Conservation (phyloP, 2,888 invertebrate genomes). For the Sarcophaga variegata region DNA sequence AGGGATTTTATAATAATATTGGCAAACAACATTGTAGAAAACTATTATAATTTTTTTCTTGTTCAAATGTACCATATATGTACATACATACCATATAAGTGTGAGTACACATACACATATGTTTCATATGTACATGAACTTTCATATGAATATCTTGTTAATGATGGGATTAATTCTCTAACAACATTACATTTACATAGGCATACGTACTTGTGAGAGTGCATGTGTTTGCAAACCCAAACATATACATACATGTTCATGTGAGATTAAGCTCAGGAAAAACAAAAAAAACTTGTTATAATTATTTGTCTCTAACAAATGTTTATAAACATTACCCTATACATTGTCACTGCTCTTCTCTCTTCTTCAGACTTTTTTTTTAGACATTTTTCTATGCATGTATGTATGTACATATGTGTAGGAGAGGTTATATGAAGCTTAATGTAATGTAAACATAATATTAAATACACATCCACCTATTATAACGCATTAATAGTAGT, state of each 20-base stretch:
- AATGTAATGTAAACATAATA: conserved; percentile 77
- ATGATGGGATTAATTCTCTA: conserved; percentile 18
- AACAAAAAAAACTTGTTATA: neutral
- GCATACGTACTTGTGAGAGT: neutral
- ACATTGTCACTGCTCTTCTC: no score
- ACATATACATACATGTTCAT: neutral
- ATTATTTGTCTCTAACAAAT: neutral
- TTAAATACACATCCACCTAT: conserved; percentile 36
- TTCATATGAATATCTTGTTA: conserved; percentile 2
- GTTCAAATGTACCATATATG: neutral
- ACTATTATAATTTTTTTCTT: conserved; percentile 37
- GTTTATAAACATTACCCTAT: no score
- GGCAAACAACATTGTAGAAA: conserved; percentile 74
- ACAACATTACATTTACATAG: neutral
- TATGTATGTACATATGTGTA: neutral
- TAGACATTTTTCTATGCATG: neutral
- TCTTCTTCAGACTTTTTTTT: neutral
- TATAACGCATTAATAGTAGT: conserved; percentile 49
- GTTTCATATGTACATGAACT: no score
- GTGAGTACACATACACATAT: neutral
- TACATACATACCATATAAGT: neutral
- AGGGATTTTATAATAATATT: conserved; percentile 75
- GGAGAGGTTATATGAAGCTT: conserved; percentile 72
- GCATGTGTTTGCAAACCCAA: neutral
- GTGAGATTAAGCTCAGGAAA: conserved; percentile 7